phyloP scores from a whole-genome alignment of 2,888 invertebrate genomes.

The Cinara cedri region DNA sequence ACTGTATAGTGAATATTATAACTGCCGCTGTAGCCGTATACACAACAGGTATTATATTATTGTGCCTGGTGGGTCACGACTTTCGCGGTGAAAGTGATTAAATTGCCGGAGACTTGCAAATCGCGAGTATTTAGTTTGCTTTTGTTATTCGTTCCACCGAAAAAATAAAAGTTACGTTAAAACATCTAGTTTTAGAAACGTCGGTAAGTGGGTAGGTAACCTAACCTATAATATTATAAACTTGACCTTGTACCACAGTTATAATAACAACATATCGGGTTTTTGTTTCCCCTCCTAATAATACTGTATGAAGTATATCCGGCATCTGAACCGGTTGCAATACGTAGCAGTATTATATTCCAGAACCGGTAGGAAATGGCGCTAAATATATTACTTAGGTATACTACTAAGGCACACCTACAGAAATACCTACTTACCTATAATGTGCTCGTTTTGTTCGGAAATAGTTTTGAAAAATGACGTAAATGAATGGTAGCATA shows the following conservation, averaged over 20 bases:
- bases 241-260: slow-evolving; percentile 31
- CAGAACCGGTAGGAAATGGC: slow-evolving; percentile 10
- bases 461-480: background rate
- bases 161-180: slow-evolving; percentile 30
- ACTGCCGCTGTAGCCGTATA: background rate
- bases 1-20: background rate
- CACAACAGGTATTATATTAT: background rate
- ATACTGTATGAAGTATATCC: background rate
- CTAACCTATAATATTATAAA: background rate
- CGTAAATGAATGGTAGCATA: no score
- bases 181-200: background rate
- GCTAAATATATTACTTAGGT: background rate
- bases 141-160: background rate
- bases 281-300: background rate
- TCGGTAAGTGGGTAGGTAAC: no score
- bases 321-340: slow-evolving; percentile 26
- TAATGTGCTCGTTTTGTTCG: background rate
- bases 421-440: background rate
- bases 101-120: slow-evolving; percentile 16
- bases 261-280: slow-evolving; percentile 11
- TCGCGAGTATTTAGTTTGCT: background rate
- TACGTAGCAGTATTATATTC: background rate
- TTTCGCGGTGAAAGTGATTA: slow-evolving; percentile 47
- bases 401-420: background rate
- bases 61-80: slow-evolving; percentile 36